Conservation (phyloP, 2,888 invertebrate genomes). For the Ophraella communa region DNA sequence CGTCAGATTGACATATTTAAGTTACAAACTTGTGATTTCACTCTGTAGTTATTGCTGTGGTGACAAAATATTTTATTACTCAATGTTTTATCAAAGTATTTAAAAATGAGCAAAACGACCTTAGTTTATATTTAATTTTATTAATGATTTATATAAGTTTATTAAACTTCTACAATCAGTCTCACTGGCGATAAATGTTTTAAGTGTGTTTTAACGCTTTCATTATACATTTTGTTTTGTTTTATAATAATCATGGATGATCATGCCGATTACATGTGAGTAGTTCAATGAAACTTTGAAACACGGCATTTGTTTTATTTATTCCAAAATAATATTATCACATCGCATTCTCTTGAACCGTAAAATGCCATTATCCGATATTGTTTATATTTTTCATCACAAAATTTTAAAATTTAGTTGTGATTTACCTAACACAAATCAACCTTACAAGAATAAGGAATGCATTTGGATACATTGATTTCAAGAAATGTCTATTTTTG, state of each 20-base stretch:
- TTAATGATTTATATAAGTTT: constrained; percentile 1
- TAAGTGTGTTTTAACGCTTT: background rate
- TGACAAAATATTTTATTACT: background rate
- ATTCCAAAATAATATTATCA: constrained; percentile 1
- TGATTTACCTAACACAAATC: too few species aligned
- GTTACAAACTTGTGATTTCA: background rate
- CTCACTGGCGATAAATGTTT: background rate
- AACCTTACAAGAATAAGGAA: too few species aligned
- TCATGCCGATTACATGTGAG: constrained; percentile 23
- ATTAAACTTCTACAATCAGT: constrained; percentile 7
- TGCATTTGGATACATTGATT: too few species aligned
- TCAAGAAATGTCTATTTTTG: too few species aligned
- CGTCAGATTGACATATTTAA: background rate
- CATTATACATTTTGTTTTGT: constrained; percentile 19
- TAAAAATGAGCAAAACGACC: background rate
- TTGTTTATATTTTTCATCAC: too few species aligned
- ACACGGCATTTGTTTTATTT: constrained; percentile 9
- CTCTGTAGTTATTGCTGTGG: background rate
- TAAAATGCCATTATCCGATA: too few species aligned
- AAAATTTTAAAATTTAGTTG: too few species aligned
- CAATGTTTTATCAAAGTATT: background rate
- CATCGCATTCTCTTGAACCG: background rate
- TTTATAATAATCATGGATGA: constrained; percentile 22
- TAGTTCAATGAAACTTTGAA: constrained; percentile 19
- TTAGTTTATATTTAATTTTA: constrained; percentile 2